A percentile compares a stretch with the other conserved stretches of the same genome.
These are phyloP conservation scores for Stenopsyche tienmushanensis DNA, from an alignment of 1,140 invertebrate species.

Conservation along the genomic window DNA sequence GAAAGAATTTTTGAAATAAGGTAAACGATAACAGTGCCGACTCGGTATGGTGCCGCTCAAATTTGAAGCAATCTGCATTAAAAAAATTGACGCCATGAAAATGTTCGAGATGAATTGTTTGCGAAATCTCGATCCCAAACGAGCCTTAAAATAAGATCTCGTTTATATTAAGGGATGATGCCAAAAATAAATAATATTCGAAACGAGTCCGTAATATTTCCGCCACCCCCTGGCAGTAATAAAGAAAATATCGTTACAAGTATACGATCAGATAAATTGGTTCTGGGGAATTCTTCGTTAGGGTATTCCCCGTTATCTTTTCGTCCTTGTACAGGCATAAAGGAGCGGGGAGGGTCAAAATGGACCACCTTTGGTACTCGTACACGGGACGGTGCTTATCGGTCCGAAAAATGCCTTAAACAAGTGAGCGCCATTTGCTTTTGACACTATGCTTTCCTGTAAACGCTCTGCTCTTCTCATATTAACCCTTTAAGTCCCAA, in stretches of 20 bases:
- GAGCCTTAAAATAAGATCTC: no score
- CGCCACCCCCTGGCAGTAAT: neutral
- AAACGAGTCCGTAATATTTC: neutral
- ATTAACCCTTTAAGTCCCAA: neutral
- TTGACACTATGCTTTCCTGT: neutral
- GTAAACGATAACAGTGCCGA: no score
- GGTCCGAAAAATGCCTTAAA: slow-evolving; percentile 2
- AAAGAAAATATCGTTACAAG: slow-evolving; percentile 7
- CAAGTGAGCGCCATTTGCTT: slow-evolving; percentile 1
- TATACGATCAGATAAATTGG: neutral
- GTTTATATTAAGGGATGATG: no score
- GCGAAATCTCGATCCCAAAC: no score
- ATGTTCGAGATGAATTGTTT: no score
- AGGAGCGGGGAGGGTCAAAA: neutral
- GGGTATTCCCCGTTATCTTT: slow-evolving; percentile 3
- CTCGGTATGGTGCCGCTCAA: no score
- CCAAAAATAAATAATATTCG: neutral
- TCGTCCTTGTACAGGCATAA: neutral
- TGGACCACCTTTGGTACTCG: neutral
- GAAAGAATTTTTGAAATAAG: no score
- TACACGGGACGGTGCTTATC: neutral
- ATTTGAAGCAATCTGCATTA: no score
- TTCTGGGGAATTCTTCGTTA: neutral
- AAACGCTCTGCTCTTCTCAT: neutral
- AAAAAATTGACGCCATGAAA: no score